Percentiles rank a stretch among this genome's conserved stretches.
phyloP scores from a whole-genome alignment of 2,113 vertebrate species.

The Melospiza melodia region DNA sequence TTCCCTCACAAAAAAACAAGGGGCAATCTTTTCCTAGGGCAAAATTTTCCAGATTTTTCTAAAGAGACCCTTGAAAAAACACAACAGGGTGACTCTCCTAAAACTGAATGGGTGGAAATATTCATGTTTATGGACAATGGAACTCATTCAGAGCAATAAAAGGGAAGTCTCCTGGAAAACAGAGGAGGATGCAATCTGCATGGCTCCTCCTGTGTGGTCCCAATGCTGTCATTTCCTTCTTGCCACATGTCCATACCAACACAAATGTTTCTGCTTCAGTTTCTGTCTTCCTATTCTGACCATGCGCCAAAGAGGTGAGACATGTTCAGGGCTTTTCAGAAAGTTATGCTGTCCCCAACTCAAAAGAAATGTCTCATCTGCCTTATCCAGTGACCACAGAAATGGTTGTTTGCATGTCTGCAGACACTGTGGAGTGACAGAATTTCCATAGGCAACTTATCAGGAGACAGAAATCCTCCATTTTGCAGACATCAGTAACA shows the following conservation, averaged over 20 bases:
- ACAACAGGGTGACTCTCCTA: background rate
- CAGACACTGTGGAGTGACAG: background rate
- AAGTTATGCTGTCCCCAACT: background rate
- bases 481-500: constrained; percentile 38
- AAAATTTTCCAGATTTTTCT: background rate
- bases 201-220: background rate
- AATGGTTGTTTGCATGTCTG: background rate
- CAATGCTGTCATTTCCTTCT: background rate
- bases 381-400: background rate
- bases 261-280: background rate
- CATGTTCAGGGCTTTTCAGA: background rate
- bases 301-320: background rate
- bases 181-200: background rate
- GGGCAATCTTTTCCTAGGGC: background rate
- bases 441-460: constrained; percentile 21
- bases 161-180: background rate
- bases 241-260: background rate
- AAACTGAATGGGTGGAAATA: background rate
- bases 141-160: background rate
- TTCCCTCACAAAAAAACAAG: accelerated
- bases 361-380: background rate
- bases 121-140: background rate
- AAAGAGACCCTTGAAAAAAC: background rate
- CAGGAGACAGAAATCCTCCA: background rate
- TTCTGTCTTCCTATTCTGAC: background rate